Evolutionary conservation across 2,797 vertebrate genomes (phyloP).

Genomic region (Cercopithecus diana): DNA sequence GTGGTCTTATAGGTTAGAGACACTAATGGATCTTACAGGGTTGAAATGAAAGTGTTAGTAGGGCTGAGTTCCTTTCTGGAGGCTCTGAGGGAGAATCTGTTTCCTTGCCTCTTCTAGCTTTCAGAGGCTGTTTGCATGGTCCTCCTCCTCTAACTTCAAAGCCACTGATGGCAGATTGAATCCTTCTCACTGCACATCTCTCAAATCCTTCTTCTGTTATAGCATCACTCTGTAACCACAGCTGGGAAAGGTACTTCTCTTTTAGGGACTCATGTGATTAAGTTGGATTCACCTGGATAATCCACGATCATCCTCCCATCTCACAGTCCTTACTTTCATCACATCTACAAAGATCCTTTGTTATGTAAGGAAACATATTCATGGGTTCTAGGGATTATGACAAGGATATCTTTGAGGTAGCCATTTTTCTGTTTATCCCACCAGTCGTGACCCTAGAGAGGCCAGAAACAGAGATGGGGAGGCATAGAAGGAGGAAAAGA

Average conservation of each 20-base stretch:
- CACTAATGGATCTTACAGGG: neutral
- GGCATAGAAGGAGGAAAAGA: neutral
- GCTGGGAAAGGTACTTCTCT: neutral
- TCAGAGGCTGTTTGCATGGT: neutral
- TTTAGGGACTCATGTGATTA: neutral
- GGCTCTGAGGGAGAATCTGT: neutral
- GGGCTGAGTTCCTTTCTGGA: neutral
- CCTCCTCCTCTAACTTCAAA: neutral
- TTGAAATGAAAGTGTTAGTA: neutral
- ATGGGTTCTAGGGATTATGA: neutral
- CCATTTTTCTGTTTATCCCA: neutral
- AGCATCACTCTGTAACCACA: neutral
- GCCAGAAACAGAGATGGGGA: neutral
- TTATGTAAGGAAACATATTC: neutral
- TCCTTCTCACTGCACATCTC: neutral
- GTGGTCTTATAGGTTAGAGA: neutral
- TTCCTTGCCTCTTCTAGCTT: neutral
- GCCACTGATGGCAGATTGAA: rapidly evolving
- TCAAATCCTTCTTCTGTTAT: neutral
- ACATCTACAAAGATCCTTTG: neutral
- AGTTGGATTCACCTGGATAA: neutral
- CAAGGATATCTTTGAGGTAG: neutral
- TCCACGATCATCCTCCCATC: neutral
- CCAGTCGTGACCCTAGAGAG: neutral
- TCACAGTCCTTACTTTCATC: neutral